phyloP scores from a whole-genome alignment of 2,888 invertebrate species.

The Ichneumoninae sp. region DNA sequence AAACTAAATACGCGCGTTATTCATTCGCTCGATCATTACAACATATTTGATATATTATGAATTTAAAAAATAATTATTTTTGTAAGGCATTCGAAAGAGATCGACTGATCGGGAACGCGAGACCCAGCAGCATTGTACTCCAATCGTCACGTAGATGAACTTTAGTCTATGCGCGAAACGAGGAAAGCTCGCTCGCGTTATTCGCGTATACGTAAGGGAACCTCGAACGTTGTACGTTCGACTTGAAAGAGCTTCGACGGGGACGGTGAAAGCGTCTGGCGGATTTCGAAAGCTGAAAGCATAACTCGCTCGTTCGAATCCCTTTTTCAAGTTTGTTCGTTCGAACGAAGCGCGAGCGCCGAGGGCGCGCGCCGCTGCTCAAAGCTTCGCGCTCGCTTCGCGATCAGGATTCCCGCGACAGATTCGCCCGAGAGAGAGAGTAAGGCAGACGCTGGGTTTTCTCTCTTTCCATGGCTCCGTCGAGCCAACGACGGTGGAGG shows the following conservation, averaged over 20 bases:
- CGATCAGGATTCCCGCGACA: conserved; percentile 51
- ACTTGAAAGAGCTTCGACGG: conserved; percentile 31
- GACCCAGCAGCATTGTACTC: conserved; percentile 4
- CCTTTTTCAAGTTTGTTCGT: conserved; percentile 57
- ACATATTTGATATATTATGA: too few species aligned
- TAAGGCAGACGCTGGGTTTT: conserved; percentile 29
- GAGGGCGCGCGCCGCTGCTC: conserved; percentile 22
- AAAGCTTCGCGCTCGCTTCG: conserved; percentile 56
- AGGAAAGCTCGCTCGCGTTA: conserved; percentile 9
- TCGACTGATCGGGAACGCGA: conserved; percentile 1
- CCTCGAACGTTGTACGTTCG: conserved; percentile 24
- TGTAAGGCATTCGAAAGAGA: background rate
- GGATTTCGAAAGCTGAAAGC: conserved; percentile 54
- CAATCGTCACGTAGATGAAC: conserved; percentile 17
- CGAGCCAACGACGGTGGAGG: background rate
- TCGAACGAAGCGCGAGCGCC: conserved; percentile 31
- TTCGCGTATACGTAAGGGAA: conserved; percentile 24
- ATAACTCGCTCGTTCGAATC: conserved; percentile 52
- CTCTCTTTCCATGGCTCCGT: background rate
- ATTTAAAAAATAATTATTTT: background rate
- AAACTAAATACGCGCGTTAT: too few species aligned
- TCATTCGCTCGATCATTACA: too few species aligned
- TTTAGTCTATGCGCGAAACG: background rate
- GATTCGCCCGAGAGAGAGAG: conserved; percentile 21
- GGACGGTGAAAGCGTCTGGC: conserved; percentile 49